Base-by-base conservation (phyloP, 2,888 invertebrate species). In the Lithophane socia region DNA sequence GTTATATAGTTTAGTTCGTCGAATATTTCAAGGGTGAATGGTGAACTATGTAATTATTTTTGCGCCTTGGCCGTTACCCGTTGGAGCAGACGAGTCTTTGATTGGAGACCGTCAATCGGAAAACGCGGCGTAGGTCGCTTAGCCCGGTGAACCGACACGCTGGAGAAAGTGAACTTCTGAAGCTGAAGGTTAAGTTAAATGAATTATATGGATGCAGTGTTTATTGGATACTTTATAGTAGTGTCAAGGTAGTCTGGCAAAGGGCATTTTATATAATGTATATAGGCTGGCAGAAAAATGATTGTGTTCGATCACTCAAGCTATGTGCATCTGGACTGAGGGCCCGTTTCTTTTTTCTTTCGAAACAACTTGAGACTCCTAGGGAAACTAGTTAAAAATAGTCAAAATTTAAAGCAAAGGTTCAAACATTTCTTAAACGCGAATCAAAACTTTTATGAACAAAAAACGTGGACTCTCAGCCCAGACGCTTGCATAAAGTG, bases 1-100 rank as follows among this genome's bases (percentile, higher is more conserved):
- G 49, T 47, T 65, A 60, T 13, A 63, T 67, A 63, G 47, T 60
- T 69, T 67, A 63, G 47, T 60, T 69, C 66, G 16, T 21, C 42
- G 18, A 44, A 66, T 13, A 60, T 29, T n/a, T 73, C 42, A 76
- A 75, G 64, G 24, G 52, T 60, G 44, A 49, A 61, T 66, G 29
- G n/a, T 73, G 56, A 60, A 65, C 49, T 82, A 42, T 44, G 49
- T 65, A 60, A 80, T 80, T 66, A 56, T 69, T 69, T 58, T 65
- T 66, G 47, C 37, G 37, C 13, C 16, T 0, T 56, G 13, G 24
- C n/a, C n/a, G 44, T 65, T 49, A 49, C 16, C 16, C 68, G 21
- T 13, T 77, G 77, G 29, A 65, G 65, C 76, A 67, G 47, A 66
- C 18, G 37, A 64, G 3, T 68, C 58, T 65, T 82, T 69, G 65